Percentiles rank a stretch among this genome's conserved stretches.
Conservation (phyloP, 2,113 vertebrate species). For the Leucoraja erinaceus region DNA sequence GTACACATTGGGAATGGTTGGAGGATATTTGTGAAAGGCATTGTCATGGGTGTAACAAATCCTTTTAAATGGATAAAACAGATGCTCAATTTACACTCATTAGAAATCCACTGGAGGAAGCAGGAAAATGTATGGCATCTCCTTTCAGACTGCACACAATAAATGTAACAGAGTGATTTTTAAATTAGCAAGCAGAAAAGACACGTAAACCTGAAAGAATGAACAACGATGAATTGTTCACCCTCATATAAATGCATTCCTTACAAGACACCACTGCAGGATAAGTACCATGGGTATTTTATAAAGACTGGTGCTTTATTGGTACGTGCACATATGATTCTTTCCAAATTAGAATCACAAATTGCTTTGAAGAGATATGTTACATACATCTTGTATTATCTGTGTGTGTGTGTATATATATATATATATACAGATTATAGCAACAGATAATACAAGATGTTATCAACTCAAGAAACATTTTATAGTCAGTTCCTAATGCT, state of each 20-base stretch:
- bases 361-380: too few relatives aligned
- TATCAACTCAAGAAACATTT: background rate
- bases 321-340: background rate
- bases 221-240: background rate
- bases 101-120: background rate
- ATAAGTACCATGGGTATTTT: background rate
- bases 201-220: conserved; percentile 21
- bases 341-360: background rate
- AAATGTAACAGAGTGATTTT: conserved; percentile 9
- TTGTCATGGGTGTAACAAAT: background rate
- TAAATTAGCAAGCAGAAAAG: conserved; percentile 7
- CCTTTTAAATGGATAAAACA: too few relatives aligned
- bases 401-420: too few relatives aligned
- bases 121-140: background rate
- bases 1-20: too few relatives aligned
- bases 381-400: background rate
- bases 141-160: background rate
- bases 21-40: background rate
- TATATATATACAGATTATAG: background rate
- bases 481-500: background rate
- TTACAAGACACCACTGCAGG: background rate
- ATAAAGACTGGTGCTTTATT: background rate
- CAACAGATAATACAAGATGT: background rate
- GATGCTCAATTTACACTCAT: background rate
- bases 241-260: background rate